phyloP scores from a whole-genome alignment of 1,140 invertebrate genomes.

The Oedothorax gibbosus region DNA sequence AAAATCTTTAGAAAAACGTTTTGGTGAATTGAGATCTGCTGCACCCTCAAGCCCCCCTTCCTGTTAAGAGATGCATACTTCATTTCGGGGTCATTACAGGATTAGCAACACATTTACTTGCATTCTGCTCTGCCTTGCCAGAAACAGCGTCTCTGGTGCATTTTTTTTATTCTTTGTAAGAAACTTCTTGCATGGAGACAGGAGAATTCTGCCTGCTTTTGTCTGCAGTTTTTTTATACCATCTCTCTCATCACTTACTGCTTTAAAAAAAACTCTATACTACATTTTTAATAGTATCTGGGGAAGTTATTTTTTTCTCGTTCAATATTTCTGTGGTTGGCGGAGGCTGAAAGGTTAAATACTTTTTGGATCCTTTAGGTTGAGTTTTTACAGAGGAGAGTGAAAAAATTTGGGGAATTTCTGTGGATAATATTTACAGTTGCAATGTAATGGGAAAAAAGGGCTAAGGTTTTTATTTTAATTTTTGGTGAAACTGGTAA shows the following conservation, averaged over 20 bases:
- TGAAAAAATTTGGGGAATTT: no score
- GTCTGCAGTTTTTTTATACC: conserved; percentile 32
- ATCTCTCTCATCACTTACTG: neutral
- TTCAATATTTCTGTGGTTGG: conserved; percentile 27
- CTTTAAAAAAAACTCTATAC: neutral
- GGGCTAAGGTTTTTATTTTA: no score
- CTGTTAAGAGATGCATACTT: conserved; percentile 22
- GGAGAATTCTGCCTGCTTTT: conserved; percentile 40
- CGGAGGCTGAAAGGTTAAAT: conserved; percentile 50
- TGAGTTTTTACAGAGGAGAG: no score
- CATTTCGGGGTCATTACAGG: conserved; percentile 59
- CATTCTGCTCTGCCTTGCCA: conserved; percentile 27
- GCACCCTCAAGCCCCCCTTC: conserved; percentile 37
- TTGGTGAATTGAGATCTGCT: conserved; percentile 36
- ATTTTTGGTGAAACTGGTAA: no score
- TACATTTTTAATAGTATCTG: conserved; percentile 48
- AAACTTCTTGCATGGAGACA: neutral
- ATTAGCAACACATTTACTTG: conserved; percentile 59
- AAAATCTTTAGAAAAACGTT: neutral
- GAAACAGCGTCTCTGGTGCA: neutral
- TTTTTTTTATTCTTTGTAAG: conserved; percentile 10
- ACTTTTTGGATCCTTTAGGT: conserved; percentile 12
- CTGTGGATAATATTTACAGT: no score
- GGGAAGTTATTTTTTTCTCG: conserved; percentile 21
- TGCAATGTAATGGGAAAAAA: no score